Evolutionary conservation across 2,797 vertebrate genomes (phyloP).

Genomic region (Thamnophis elegans): DNA sequence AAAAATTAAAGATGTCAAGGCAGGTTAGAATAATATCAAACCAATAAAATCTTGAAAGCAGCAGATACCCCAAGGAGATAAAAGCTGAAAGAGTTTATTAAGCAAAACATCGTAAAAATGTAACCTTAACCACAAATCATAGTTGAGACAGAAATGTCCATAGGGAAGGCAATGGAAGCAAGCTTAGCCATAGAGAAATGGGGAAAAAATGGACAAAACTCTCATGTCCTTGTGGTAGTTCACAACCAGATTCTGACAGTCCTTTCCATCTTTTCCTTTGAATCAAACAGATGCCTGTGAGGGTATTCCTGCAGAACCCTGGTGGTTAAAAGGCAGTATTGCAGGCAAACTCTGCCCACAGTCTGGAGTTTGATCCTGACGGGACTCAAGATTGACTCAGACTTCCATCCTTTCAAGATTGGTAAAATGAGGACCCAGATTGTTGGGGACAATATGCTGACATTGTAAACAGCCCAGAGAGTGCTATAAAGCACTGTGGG

Average conservation of each 20-base stretch:
- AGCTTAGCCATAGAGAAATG: not conserved
- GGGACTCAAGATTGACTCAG: not conserved
- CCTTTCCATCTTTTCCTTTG: not conserved
- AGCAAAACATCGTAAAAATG: not conserved
- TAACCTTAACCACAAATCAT: not conserved
- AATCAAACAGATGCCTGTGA: not conserved
- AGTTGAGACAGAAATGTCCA: not conserved
- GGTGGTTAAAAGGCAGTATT: not conserved
- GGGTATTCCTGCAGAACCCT: not conserved
- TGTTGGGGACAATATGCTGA: not conserved
- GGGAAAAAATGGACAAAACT: not conserved
- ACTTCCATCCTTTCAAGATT: not conserved
- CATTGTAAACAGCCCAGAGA: not conserved
- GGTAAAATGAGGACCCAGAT: not conserved
- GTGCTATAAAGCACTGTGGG: not conserved
- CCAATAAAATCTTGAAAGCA: not conserved
- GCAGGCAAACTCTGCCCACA: not conserved
- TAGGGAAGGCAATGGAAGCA: not conserved
- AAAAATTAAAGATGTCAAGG: not conserved
- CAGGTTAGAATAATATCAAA: not conserved
- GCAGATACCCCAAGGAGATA: not conserved
- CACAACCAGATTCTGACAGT: not conserved
- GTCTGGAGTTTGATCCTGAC: not conserved
- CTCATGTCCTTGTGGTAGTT: not conserved
- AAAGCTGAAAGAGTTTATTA: not conserved